Evolutionary conservation across 2,113 vertebrate genomes (phyloP), one percentile per base, ranked within the genome.

Genomic region (Polyodon spathula): DNA sequence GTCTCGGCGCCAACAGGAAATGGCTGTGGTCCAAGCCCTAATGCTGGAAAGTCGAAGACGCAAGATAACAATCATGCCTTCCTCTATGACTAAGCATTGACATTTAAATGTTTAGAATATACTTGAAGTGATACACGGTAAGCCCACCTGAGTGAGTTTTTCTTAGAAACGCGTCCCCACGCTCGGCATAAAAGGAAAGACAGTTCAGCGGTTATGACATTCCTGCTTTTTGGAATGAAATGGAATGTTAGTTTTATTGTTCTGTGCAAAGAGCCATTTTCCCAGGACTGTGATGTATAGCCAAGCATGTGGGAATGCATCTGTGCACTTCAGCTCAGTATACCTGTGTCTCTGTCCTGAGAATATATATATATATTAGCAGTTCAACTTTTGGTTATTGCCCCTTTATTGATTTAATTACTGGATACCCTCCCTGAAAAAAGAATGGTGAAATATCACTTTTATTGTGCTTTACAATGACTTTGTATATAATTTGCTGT

Each of bases 31-130:
- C 84, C 84, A 84, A 73, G 37, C 59, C 67, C 78, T 76, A 56
- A 8, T 72, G 54, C 70, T 86, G 84, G 81, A 87, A 86, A 77
- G 73, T 43, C 50, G 79, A 60, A 2, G 70, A 59, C 67, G 66
- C 72, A 41, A 78, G 86, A 89, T 89, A 87, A 86, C 80, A 70
- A 74, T 73, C 61, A 59, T 63, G 70, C 71, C 71, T 81, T 82
- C 68, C 54, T 70, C 54, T 69, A 71, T 84, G 79, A 82, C 76
- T 81, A 74, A 80, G 40, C 60, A 65, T 73, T 46, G 79, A 78
- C 78, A 64, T 80, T 77, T 75, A 9, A 59, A 17, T 87, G 85
- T 86, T 89, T 84, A 78, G 76, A 85, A 60, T 67, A 39, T 38
- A 69, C 81, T 83, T 83, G 76, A 51, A 74, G 78, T 81, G 81